Percentiles rank a stretch among this genome's conserved stretches.
Evolutionary conservation across 2,113 vertebrate species (phyloP).

Genomic region (Anser brachyrhynchus): DNA sequence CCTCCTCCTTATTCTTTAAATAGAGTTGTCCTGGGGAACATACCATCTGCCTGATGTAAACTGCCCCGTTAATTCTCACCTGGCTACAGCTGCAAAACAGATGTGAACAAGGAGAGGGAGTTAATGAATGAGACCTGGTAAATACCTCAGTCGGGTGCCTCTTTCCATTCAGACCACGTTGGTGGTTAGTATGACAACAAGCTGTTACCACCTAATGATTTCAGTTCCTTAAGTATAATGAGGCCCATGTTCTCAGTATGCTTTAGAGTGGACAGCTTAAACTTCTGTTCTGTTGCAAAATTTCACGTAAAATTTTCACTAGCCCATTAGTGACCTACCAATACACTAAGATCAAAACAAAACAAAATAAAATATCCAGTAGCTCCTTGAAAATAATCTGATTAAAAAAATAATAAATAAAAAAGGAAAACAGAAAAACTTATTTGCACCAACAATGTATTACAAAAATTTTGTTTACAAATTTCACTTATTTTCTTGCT

Average conservation of each 20-base stretch:
- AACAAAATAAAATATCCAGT: neutral
- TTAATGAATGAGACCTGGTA: slow-evolving; percentile 42
- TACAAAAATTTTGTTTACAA: neutral
- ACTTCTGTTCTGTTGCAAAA: neutral
- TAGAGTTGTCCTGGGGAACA: slow-evolving; percentile 23
- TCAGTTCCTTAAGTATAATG: neutral
- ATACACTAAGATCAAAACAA: neutral
- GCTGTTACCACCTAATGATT: slow-evolving; percentile 50
- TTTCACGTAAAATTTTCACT: neutral
- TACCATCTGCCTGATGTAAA: slow-evolving; percentile 52
- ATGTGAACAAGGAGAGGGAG: slow-evolving; percentile 39
- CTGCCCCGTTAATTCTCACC: slow-evolving; percentile 64
- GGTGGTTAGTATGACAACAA: slow-evolving; percentile 25
- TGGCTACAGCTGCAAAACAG: slow-evolving; percentile 51
- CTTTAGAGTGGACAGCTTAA: neutral
- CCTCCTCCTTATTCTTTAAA: slow-evolving; percentile 17
- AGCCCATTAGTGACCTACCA: neutral
- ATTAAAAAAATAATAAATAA: neutral
- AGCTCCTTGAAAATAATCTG: neutral
- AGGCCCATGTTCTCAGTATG: neutral
- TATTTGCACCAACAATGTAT: neutral
- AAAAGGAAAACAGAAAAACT: neutral
- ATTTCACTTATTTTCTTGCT: neutral
- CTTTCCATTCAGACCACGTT: slow-evolving; percentile 18
- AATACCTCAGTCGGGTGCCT: slow-evolving; percentile 11